A percentile compares a stretch with the other conserved stretches of the same genome.
Evolutionary conservation across 2,113 vertebrate species (phyloP).

Genomic region (Colossoma macropomum): DNA sequence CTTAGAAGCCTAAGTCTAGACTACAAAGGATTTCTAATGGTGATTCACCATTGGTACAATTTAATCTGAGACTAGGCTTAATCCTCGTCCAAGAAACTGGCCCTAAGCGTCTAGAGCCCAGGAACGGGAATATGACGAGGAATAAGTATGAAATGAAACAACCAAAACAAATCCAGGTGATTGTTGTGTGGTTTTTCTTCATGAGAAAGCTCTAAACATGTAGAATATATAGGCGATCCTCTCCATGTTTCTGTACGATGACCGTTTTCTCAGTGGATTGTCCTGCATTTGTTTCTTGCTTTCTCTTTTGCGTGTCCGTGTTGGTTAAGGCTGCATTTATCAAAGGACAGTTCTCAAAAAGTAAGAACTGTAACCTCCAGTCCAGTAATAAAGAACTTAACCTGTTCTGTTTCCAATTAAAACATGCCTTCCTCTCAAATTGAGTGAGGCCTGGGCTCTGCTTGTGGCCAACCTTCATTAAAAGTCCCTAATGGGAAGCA

Average conservation of each 20-base stretch:
- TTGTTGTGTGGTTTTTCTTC: conserved; percentile 58
- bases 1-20: background rate
- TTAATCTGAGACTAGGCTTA: background rate
- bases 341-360: too few species aligned
- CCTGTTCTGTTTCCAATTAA: background rate
- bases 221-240: conserved; percentile 27
- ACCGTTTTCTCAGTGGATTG: conserved; percentile 37
- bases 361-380: background rate
- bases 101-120: conserved; percentile 51
- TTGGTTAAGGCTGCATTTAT: conserved; percentile 44
- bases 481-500: background rate
- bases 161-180: conserved; percentile 62
- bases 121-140: conserved; percentile 42
- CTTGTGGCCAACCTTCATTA: background rate
- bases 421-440: background rate
- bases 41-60: background rate
- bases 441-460: background rate
- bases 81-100: background rate
- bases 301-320: conserved; percentile 44
- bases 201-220: conserved; percentile 12
- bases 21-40: background rate
- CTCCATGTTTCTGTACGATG: conserved; percentile 34
- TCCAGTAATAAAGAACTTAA: background rate
- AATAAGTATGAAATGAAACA: conserved; percentile 69
- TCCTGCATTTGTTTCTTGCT: conserved; percentile 25